Conservation (phyloP, 2,113 vertebrate genomes). For the Heloderma charlesbogerti region DNA sequence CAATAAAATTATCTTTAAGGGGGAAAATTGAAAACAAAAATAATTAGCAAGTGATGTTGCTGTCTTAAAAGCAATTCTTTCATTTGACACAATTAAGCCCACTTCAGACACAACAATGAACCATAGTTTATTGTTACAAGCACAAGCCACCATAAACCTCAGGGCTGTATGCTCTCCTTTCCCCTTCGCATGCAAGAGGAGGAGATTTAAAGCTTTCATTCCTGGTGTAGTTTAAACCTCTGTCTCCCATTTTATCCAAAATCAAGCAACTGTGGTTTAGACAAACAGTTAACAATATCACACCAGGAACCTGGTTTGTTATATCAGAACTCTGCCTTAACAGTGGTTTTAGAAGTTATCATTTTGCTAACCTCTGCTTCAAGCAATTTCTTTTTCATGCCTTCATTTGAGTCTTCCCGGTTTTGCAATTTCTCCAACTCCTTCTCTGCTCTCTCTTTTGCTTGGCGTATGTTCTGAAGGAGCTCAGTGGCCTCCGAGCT, state of each 20-base stretch:
- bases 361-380: conserved; percentile 88
- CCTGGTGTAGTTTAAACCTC: not conserved
- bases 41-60: conserved; percentile 6
- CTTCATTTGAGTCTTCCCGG: conserved; percentile 93
- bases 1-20: fast-evolving
- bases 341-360: not conserved
- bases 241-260: not conserved
- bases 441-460: conserved; percentile 94
- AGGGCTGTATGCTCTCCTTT: not conserved
- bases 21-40: conserved; percentile 28
- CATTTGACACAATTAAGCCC: not conserved
- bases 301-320: not conserved
- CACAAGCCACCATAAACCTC: not conserved
- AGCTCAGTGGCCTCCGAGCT: conserved; percentile 95
- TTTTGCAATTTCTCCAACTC: conserved; percentile 93
- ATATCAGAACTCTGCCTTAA: not conserved
- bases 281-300: not conserved
- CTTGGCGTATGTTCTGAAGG: conserved; percentile 90
- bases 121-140: not conserved
- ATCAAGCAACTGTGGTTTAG: not conserved
- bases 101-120: not conserved
- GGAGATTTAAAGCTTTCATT: not conserved
- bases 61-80: too few species aligned
- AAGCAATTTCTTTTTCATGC: conserved; percentile 91
- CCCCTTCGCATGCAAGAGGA: not conserved